phyloP scores from a whole-genome alignment of 2,113 vertebrate species.

The Hystrix cristata region DNA sequence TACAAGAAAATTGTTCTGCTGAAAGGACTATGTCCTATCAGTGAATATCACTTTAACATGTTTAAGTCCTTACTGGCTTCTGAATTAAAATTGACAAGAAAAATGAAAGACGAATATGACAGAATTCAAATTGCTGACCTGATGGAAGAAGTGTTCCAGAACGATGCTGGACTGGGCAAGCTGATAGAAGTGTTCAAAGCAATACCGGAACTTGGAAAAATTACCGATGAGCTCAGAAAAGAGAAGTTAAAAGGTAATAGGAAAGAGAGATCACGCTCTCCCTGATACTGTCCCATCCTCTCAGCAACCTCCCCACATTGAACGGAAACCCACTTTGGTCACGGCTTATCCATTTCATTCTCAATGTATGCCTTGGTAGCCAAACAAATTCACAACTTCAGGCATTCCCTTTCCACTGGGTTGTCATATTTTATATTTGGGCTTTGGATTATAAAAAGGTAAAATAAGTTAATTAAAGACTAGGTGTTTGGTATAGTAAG shows the following conservation, averaged over 20 bases:
- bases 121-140: not conserved
- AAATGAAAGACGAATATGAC: not conserved
- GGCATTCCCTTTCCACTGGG: not conserved
- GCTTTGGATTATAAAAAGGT: not conserved
- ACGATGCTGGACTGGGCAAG: not conserved
- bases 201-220: not conserved
- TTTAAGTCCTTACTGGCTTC: not conserved
- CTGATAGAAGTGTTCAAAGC: not conserved
- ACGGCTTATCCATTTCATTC: not conserved
- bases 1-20: conserved; percentile 41
- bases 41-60: not conserved
- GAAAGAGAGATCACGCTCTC: not conserved
- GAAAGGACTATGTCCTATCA: not conserved
- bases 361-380: not conserved
- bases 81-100: not conserved
- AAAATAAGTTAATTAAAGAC: not conserved
- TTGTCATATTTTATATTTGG: not conserved
- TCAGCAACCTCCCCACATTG: not conserved
- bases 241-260: conserved; percentile 32
- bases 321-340: not conserved
- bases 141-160: not conserved
- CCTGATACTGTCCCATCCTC: rapidly evolving
- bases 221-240: not conserved
- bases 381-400: not conserved
- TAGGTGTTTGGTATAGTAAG: not conserved